Percentiles rank a stretch among this genome's conserved stretches.
phyloP scores from a whole-genome alignment of 2,888 invertebrate genomes.

The Ophioninae sp. region DNA sequence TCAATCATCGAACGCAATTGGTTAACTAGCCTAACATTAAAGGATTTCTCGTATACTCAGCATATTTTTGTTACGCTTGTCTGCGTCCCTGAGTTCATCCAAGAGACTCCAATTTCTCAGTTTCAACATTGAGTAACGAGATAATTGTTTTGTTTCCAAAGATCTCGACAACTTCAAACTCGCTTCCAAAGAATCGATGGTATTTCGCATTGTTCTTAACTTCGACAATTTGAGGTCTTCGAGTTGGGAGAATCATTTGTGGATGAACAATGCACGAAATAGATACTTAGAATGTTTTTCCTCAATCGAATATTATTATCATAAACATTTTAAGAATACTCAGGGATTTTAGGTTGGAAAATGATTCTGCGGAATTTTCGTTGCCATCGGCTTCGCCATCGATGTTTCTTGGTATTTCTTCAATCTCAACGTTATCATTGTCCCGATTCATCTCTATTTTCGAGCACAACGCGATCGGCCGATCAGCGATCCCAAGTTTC shows the following conservation, averaged over 20 bases:
- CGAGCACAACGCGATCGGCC: conserved; percentile 1
- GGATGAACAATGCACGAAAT: background rate
- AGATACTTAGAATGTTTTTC: background rate
- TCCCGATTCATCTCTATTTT: background rate
- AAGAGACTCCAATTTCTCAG: conserved; percentile 61
- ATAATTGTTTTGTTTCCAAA: conserved; percentile 67
- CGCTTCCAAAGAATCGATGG: conserved; percentile 64
- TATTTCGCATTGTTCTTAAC: conserved; percentile 56
- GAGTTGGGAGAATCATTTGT: conserved; percentile 2
- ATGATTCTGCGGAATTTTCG: conserved; percentile 22
- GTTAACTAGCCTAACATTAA: background rate
- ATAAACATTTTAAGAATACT: conserved; percentile 20
- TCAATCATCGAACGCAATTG: too few species aligned
- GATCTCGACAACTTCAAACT: conserved; percentile 67
- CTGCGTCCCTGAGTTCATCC: conserved; percentile 68
- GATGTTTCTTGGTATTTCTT: conserved; percentile 45
- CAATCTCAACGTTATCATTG: conserved; percentile 25
- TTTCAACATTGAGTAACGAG: conserved; percentile 67
- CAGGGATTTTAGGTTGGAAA: conserved; percentile 31
- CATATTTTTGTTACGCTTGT: conserved; percentile 72
- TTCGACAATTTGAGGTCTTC: conserved; percentile 45
- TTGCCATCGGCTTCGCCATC: conserved; percentile 46
- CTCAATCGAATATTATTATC: background rate
- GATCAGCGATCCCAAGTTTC: background rate
- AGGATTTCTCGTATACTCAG: conserved; percentile 66